Base-by-base conservation (phyloP, 2,113 vertebrate genomes). In the Siphamia tubifer region DNA sequence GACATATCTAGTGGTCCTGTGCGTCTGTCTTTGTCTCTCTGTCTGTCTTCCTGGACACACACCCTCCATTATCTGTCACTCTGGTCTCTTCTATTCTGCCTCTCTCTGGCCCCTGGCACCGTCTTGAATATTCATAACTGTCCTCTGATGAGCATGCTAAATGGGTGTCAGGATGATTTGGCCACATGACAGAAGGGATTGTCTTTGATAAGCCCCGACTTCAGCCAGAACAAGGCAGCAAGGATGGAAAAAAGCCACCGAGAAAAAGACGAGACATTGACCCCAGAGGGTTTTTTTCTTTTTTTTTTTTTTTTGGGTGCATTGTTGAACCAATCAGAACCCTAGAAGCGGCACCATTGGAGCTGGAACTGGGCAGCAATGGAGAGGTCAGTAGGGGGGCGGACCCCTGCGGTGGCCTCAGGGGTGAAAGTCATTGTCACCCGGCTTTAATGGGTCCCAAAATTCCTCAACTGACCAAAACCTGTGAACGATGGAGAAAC, bases 121-220 rank as follows among this genome's bases (percentile, higher is more conserved):
- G 90, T 91, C 91, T 91, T 95, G 92, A 94, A 95, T 94, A 94
- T 94, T 94, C 90, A 81, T 91, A 89, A 88, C 43, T 76, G 74
- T 86, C 88, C 73, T 78, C 69, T 84, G 77, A 88, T 89, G 81
- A 91, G 87, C 90, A 90, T 91, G 87, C 81, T 87, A 89, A 91
- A 91, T 89, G 88, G 85, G 76, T 89, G 91, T 91, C 84, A 90
- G 68, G 76, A 91, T 83, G 83, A 88, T 77, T 90, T 92, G 90
- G 86, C 87, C 49, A 80, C 72, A 77, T 71, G 88, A 89, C 89
- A 92, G 75, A 66, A 74, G 31, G 80, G 84, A 74, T 83, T 87
- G 79, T 92, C 74, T 89, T 89, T 87, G 86, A 88, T 90, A 81
- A 90, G 84, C 72, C 57, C 55, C 44, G 47, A 71, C 67, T 64